Conservation (phyloP, 2,113 vertebrate species). For the Planiliza haematocheilus region DNA sequence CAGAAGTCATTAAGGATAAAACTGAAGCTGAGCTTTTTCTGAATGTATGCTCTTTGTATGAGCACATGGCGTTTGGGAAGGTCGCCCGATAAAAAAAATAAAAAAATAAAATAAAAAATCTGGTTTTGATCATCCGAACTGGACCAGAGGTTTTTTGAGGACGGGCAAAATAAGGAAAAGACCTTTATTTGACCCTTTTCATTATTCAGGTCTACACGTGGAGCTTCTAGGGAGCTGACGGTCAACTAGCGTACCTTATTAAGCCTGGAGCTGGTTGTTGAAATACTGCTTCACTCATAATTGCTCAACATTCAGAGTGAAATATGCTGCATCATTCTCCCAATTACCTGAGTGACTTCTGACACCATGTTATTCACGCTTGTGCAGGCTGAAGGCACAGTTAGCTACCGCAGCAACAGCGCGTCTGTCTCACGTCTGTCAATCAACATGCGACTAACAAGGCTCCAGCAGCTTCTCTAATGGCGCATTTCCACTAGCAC, state of each 20-base stretch:
- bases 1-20: neutral
- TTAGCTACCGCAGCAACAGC: constrained; percentile 1
- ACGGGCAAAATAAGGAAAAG: constrained; percentile 10
- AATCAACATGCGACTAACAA: constrained; percentile 32
- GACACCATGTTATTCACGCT: neutral
- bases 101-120: too few species aligned
- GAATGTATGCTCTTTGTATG: neutral
- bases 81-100: too few species aligned
- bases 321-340: neutral
- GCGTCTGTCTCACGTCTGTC: constrained; percentile 20
- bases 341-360: neutral
- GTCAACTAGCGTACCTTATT: neutral
- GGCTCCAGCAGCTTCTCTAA: constrained; percentile 26
- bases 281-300: neutral
- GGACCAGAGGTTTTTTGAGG: constrained; percentile 20
- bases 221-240: neutral
- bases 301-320: neutral
- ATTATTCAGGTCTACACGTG: too few species aligned
- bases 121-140: constrained; percentile 22
- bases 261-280: neutral
- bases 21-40: constrained; percentile 7
- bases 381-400: neutral
- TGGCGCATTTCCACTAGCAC: too few species aligned
- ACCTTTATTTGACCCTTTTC: neutral
- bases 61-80: constrained; percentile 7